Evolutionary conservation across 2,113 vertebrate species (phyloP).

Genomic region (Nibea albiflora): DNA sequence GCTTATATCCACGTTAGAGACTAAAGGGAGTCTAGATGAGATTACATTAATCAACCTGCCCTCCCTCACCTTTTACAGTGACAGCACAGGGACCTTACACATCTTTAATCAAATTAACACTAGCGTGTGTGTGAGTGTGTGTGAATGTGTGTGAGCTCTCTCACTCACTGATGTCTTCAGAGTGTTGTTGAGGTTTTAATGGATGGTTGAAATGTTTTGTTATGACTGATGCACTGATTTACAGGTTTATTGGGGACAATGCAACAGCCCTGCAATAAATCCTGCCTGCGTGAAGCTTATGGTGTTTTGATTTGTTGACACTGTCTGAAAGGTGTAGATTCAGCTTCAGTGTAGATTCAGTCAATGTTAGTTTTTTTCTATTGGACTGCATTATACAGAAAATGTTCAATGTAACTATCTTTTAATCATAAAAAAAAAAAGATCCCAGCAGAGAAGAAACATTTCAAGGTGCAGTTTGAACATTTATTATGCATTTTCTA

Average conservation of each 20-base stretch:
- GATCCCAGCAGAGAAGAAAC: background rate
- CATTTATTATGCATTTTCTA: too few relatives aligned
- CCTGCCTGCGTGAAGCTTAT: background rate
- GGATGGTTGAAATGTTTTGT: background rate
- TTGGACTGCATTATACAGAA: background rate
- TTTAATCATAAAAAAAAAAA: background rate
- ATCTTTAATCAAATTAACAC: slow-evolving; percentile 31
- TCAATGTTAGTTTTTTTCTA: background rate
- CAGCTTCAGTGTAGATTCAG: background rate
- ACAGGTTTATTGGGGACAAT: background rate
- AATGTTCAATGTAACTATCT: background rate
- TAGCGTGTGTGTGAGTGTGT: background rate
- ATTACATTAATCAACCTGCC: slow-evolving; percentile 14
- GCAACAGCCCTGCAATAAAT: background rate
- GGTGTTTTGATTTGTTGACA: background rate
- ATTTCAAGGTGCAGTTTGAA: background rate
- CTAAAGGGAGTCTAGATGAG: slow-evolving; percentile 7
- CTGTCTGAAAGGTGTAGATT: background rate
- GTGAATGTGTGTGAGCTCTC: background rate
- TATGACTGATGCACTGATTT: background rate
- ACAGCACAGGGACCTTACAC: slow-evolving; percentile 20
- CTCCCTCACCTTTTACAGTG: background rate
- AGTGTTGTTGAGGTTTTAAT: background rate
- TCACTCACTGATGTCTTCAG: background rate
- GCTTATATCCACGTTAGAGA: slow-evolving; percentile 30